A percentile compares a stretch with the other conserved stretches of the same genome.
These are phyloP conservation scores for Polypedilum pembai DNA, from an alignment of 1,140 invertebrate species.

Conservation along the genomic window DNA sequence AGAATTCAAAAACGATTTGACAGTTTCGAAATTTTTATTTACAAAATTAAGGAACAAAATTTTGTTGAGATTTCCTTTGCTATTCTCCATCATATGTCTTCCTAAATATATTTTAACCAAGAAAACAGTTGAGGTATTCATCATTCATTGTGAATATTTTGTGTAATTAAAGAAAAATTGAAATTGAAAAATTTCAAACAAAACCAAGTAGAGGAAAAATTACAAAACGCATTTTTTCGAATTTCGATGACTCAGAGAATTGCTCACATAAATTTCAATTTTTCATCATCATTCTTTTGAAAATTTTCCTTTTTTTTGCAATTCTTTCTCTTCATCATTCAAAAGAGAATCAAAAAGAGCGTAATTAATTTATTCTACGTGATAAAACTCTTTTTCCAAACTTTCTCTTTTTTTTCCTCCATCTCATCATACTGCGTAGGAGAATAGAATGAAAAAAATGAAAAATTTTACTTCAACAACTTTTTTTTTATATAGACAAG, in stretches of 20 bases:
- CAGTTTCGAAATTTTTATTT: no score
- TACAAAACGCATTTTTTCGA: no score
- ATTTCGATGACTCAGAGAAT: background rate
- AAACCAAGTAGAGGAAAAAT: no score
- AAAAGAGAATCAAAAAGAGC: background rate
- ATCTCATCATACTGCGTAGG: background rate
- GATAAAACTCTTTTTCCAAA: background rate
- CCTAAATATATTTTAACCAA: no score
- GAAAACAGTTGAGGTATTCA: no score
- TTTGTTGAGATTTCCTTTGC: no score
- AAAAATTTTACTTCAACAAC: no score
- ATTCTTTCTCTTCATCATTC: background rate
- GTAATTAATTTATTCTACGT: constrained; percentile 13
- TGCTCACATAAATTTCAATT: background rate
- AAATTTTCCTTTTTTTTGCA: background rate
- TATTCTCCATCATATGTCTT: no score
- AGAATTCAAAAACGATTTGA: no score
- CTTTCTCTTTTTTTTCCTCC: background rate
- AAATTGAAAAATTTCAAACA: background rate
- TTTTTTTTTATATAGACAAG: no score
- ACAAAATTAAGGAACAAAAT: no score
- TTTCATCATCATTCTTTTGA: background rate
- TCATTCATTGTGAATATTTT: background rate
- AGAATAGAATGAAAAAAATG: no score
- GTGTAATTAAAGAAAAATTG: background rate